A percentile compares a stretch with the other conserved stretches of the same genome.
Evolutionary conservation across 2,113 vertebrate species (phyloP).

Genomic region (Hemiprocne comata): DNA sequence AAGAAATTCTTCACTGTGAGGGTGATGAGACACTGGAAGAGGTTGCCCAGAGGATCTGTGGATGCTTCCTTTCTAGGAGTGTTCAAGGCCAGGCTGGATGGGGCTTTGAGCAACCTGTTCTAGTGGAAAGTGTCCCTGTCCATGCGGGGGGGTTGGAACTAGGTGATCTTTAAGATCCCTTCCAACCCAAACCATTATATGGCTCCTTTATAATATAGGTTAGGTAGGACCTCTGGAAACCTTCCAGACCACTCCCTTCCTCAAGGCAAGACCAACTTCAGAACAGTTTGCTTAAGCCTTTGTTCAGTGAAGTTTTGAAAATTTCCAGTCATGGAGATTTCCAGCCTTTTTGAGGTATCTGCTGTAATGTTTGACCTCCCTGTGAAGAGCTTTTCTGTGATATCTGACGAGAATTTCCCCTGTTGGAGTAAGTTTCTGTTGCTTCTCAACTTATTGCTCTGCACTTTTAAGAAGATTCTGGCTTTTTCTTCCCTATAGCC

Average conservation of each 20-base stretch:
- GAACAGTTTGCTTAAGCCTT: not conserved
- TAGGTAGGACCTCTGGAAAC: not conserved
- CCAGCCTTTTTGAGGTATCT: not conserved
- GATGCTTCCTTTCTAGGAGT: no score
- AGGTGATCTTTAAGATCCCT: no score
- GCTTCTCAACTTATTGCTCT: not conserved
- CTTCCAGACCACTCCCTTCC: not conserved
- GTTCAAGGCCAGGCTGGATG: no score
- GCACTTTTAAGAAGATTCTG: not conserved
- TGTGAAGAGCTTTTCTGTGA: not conserved
- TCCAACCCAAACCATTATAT: no score
- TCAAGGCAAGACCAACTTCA: not conserved
- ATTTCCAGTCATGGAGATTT: not conserved
- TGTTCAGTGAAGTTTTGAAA: not conserved
- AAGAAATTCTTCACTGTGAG: no score
- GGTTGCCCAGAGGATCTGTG: no score
- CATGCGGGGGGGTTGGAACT: no score
- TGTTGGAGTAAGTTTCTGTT: not conserved
- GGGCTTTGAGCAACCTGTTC: no score
- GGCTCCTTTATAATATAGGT: not conserved
- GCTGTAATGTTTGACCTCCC: not conserved
- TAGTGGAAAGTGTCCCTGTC: no score
- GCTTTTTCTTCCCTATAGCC: not conserved
- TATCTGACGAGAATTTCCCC: not conserved
- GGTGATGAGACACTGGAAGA: no score